Evolutionary conservation across 2,888 invertebrate genomes (phyloP).

Genomic region (Plagodis dolabraria): DNA sequence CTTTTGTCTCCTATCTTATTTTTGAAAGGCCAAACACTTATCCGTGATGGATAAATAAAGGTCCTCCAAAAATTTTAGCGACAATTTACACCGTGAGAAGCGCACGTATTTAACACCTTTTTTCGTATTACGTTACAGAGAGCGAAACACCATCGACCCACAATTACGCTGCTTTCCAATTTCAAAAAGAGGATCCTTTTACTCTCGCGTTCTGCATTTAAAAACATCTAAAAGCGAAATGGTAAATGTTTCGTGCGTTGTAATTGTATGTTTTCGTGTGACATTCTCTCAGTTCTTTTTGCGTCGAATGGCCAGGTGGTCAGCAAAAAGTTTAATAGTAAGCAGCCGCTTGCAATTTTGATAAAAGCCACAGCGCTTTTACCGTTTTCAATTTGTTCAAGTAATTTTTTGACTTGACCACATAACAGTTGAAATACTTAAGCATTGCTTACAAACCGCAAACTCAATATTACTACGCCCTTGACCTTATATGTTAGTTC

Average conservation of each 20-base stretch:
- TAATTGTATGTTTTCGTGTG: conserved; percentile 6
- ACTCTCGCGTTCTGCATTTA: conserved; percentile 16
- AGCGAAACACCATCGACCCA: conserved; percentile 1
- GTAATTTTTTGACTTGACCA: too few species aligned
- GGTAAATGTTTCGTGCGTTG: conserved; percentile 9
- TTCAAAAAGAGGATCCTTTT: conserved; percentile 19
- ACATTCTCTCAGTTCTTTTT: background rate
- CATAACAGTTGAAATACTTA: too few species aligned
- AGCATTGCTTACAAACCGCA: too few species aligned
- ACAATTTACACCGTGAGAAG: conserved; percentile 1
- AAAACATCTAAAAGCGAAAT: conserved; percentile 11
- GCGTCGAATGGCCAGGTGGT: background rate
- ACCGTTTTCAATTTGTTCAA: too few species aligned
- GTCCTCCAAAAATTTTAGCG: background rate
- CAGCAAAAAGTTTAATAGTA: background rate
- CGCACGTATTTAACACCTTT: background rate
- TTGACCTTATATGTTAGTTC: too few species aligned
- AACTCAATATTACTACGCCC: too few species aligned
- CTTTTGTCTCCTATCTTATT: too few species aligned
- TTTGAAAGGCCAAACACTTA: background rate
- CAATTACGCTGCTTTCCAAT: conserved; percentile 17
- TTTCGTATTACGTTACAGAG: background rate
- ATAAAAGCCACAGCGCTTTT: too few species aligned
- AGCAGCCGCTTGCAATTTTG: background rate
- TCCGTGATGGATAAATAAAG: background rate